Base-by-base conservation (phyloP, 2,797 vertebrate genomes). In the Halcyon leucocephala region DNA sequence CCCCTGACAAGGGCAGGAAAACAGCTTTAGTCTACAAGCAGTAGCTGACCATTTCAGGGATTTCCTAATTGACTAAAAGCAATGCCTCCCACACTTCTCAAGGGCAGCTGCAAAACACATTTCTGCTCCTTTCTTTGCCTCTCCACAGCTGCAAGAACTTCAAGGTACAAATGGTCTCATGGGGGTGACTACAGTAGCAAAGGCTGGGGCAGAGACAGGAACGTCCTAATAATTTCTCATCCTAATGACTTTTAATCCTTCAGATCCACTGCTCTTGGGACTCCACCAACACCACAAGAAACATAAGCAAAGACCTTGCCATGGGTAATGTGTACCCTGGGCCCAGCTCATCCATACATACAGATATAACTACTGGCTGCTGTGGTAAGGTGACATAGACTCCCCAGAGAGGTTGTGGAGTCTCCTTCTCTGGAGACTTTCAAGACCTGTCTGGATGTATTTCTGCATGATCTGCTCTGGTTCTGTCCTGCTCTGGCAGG, bases 291-390 rank as follows among this genome's bases (percentile, higher is more conserved):
- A 28, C 20, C 3, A 1, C 12, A 46, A 65, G 58, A 77, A 70
- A 48, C 25, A 42, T 19, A 57, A 41, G n/a, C 60, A 48, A 86
- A 51, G 39, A 58, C 16, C 11, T 20, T 16, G 19, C 15, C 10
- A 26, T 1, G 20, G 21, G 44, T 49, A 18, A 64, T 0, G 8
- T 25, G 35, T 21, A 35, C 15, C 13, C 29, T 20, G 29, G 57
- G 49, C 54, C 37, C 7, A 3, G 29, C 41, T 72, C 66, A 58
- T 4, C 54, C 35, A 24, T 8, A 10, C 0, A 0, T 4, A 46
- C 37, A 69, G 46, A 57, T 5, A 24, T 1, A 24, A 8, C 26
- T 67, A 24, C 39, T 46, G 61, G 31, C 5, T 28, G 14, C 55
- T 67, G n/a, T 3, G 25, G 11, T 11, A 31, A 60, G 42, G 37